Evolutionary conservation across 2,113 vertebrate species (phyloP).

Genomic region (Pelmatolapia mariae): DNA sequence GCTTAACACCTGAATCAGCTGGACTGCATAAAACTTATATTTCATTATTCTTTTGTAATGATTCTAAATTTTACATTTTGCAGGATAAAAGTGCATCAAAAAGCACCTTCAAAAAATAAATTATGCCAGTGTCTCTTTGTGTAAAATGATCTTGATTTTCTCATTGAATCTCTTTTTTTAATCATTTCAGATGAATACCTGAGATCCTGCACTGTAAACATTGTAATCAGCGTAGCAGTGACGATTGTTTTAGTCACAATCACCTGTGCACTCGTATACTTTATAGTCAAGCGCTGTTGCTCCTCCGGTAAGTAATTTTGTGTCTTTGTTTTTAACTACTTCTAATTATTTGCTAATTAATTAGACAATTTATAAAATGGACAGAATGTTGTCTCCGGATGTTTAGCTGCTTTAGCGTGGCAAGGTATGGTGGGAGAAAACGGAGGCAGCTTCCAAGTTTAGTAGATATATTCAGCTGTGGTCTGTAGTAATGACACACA

Average conservation of each 20-base stretch:
- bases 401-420: neutral
- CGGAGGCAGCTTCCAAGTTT: rapidly evolving
- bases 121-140: rapidly evolving
- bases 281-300: rapidly evolving
- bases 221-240: rapidly evolving
- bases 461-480: neutral
- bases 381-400: neutral
- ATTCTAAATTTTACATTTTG: neutral
- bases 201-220: neutral
- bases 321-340: neutral
- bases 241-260: neutral
- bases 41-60: neutral
- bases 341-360: neutral
- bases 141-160: neutral
- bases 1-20: neutral
- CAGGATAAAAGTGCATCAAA: neutral
- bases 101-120: neutral
- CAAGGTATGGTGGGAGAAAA: rapidly evolving
- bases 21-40: neutral
- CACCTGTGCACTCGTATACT: rapidly evolving
- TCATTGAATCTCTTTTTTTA: neutral
- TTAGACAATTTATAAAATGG: neutral
- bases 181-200: neutral
- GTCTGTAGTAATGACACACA: neutral
- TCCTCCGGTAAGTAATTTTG: neutral